Evolutionary conservation across 2,797 vertebrate genomes (phyloP), one percentile per base, ranked within the genome.

Genomic region (Ataeniobius toweri): DNA sequence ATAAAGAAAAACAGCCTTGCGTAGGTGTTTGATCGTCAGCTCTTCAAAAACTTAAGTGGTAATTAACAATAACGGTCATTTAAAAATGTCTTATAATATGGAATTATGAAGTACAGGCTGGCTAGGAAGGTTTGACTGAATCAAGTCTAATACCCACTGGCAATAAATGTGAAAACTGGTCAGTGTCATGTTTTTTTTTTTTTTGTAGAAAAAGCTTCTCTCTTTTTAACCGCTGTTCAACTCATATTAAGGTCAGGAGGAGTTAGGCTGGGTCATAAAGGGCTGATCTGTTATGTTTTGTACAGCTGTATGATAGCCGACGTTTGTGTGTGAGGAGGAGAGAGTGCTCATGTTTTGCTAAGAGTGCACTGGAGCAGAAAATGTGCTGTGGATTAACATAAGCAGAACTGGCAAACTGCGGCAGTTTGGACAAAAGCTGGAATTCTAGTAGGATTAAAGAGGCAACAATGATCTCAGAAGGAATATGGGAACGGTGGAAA

Each of bases 241-340:
- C 83, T 93, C 81, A 89, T 88, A 93, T 93, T 91, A 86, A 92
- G 94, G 91, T 92, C 91, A 92, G 78, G 0, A 69, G 80, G 81
- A 86, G 88, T 92, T 79, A 86, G 79, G 51, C 77, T 67, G 77
- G 74, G 78, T 86, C 80, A 84, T 86, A 86, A 89, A 85, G 80
- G 71, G 73, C 71, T 77, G 26, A 87, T 88, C 86, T 18, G 72
- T 71, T 79, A 22, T 63, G 74, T 86, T 88, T 81, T 81, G 44
- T 85, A 61, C 41, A 22, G 67, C 65, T 79, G 28, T 73, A 39
- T 61, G 71, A 69, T 16, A 6, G 68, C 73, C 70, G 75, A 75
- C 71, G n/a, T 80, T 61, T 74, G 59, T 75, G 77, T 72, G 71
- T 36, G 56, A 48, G 39, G 53, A 58, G 50, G 53, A 18, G 50